Evolutionary conservation across 1,140 invertebrate species (phyloP).

Genomic region (Ectropis grisescens): DNA sequence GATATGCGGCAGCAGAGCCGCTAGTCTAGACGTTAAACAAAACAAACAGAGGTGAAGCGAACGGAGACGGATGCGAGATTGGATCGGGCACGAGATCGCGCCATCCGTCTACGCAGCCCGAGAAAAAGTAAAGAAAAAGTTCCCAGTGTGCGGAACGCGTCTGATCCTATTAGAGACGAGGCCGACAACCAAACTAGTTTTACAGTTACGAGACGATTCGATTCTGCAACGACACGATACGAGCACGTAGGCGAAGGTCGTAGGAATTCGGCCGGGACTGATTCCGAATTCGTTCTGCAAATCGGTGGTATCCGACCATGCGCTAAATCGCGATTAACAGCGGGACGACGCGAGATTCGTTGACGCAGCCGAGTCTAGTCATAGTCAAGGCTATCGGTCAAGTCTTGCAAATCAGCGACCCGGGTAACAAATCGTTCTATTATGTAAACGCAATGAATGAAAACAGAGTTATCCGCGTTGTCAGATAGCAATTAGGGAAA

Average conservation of each 20-base stretch:
- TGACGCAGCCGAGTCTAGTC: too few relatives aligned
- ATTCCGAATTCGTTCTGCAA: constrained; percentile 45
- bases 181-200: constrained; percentile 55
- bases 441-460: too few relatives aligned
- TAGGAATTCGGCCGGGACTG: constrained; percentile 44
- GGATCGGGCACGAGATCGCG: constrained; percentile 3
- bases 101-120: constrained; percentile 13
- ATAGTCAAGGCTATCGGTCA: too few relatives aligned
- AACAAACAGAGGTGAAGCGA: constrained; percentile 5
- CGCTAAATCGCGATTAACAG: too few relatives aligned
- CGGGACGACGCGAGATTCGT: neutral
- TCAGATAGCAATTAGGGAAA: too few relatives aligned
- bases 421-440: too few relatives aligned
- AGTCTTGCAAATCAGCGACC: too few relatives aligned
- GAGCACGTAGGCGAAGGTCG: constrained; percentile 54
- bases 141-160: constrained; percentile 37
- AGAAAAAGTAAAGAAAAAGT: constrained; percentile 54
- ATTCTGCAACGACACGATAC: too few relatives aligned
- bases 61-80: constrained; percentile 8
- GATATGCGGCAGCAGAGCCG: too few relatives aligned
- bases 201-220: constrained; percentile 50
- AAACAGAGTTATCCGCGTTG: too few relatives aligned
- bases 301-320: constrained; percentile 14
- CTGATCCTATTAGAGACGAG: constrained; percentile 53
- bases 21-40: constrained; percentile 1